Conservation (phyloP, 2,797 vertebrate species). For the Alcedo quadribrachys region DNA sequence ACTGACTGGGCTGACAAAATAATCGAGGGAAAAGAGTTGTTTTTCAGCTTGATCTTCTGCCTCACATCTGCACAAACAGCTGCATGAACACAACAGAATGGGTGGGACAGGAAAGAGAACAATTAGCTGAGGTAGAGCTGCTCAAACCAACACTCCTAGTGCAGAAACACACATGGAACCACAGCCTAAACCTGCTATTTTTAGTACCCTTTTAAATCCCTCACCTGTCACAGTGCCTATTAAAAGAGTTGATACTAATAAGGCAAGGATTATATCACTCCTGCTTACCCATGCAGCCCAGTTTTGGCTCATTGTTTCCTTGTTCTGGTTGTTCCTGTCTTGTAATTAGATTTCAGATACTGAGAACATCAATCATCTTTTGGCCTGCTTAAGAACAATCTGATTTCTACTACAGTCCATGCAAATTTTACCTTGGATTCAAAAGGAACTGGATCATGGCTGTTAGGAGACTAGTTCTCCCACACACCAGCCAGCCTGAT, state of each 20-base stretch:
- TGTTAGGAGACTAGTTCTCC: neutral
- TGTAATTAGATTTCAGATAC: neutral
- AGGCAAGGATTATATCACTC: slow-evolving; percentile 20
- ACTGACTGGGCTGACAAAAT: slow-evolving; percentile 15
- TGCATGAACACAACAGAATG: slow-evolving; percentile 34
- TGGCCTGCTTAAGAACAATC: neutral
- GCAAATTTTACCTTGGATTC: neutral
- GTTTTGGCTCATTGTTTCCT: slow-evolving; percentile 31
- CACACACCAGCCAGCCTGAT: neutral
- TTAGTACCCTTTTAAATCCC: slow-evolving; percentile 39
- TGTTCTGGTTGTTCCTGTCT: neutral
- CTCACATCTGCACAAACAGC: slow-evolving; percentile 52
- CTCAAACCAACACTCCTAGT: slow-evolving; percentile 19
- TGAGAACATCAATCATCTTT: neutral
- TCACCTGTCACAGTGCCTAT: slow-evolving; percentile 50
- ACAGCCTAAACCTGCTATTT: slow-evolving; percentile 31
- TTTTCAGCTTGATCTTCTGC: slow-evolving; percentile 22
- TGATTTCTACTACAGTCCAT: neutral
- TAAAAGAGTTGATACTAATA: slow-evolving; percentile 47
- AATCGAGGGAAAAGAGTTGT: neutral
- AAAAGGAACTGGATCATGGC: neutral
- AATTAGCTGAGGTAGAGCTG: slow-evolving; percentile 51
- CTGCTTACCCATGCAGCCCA: neutral
- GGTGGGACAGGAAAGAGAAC: slow-evolving; percentile 60
- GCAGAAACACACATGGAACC: slow-evolving; percentile 19